A percentile compares a stretch with the other conserved stretches of the same genome.
Conservation (phyloP, 2,888 invertebrate genomes). For the Mactromeris polynyma region DNA sequence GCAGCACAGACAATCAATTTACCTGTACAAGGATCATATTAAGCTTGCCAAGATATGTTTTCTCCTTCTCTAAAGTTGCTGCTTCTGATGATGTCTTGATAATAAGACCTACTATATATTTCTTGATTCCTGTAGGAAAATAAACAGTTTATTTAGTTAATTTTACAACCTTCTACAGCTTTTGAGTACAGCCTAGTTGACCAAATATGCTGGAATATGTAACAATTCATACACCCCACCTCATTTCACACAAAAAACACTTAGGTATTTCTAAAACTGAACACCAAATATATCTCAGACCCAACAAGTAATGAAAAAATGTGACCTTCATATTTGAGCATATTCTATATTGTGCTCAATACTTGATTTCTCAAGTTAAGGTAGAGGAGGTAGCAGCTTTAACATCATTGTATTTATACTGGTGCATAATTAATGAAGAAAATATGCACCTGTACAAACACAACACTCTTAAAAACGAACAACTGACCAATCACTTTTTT, state of each 20-base stretch:
- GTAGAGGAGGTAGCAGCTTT: no score
- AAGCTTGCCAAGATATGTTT: constrained; percentile 98
- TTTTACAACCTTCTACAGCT: neutral
- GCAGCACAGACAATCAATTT: no score
- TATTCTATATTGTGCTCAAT: no score
- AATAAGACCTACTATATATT: constrained; percentile 99
- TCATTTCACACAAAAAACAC: neutral
- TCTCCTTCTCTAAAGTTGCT: constrained; percentile 95
- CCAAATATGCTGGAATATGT: neutral
- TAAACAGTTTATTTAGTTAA: neutral
- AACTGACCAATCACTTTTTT: no score
- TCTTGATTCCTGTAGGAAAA: constrained; percentile 94
- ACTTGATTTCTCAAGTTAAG: no score
- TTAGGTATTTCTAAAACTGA: neutral
- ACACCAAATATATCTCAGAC: no score
- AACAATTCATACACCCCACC: neutral
- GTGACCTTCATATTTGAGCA: no score
- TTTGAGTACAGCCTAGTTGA: neutral
- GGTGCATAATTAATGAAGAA: no score
- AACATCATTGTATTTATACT: no score
- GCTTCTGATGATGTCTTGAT: constrained; percentile 99
- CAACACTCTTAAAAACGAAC: no score
- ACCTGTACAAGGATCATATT: constrained; percentile 99
- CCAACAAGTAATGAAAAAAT: no score
- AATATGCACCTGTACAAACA: no score